Evolutionary conservation across 2,888 invertebrate species (phyloP).

Genomic region (Hirtodrosophila duncani): DNA sequence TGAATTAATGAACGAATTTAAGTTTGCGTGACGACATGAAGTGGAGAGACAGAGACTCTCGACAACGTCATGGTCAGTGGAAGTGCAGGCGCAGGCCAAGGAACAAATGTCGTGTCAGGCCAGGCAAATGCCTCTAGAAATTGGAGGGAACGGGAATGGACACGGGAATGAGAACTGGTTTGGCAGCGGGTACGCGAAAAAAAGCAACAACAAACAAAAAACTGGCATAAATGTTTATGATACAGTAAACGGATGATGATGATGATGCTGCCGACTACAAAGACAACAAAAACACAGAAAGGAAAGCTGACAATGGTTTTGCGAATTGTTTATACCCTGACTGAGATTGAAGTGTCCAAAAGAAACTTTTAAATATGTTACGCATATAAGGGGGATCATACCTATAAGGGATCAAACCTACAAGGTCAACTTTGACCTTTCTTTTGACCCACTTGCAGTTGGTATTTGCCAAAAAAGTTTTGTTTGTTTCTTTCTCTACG

Average conservation of each 20-base stretch:
- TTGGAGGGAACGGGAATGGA: constrained; percentile 29
- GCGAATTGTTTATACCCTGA: too few species aligned
- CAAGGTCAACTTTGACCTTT: too few species aligned
- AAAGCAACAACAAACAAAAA: constrained; percentile 27
- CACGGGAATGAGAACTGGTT: constrained; percentile 63
- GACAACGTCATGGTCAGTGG: constrained; percentile 30
- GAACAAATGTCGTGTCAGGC: constrained; percentile 70
- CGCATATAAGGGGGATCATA: too few species aligned
- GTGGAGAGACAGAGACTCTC: constrained; percentile 29
- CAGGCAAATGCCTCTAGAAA: constrained; percentile 60
- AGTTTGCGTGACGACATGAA: constrained; percentile 71
- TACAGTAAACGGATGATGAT: constrained; percentile 62
- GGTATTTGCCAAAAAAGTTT: too few species aligned
- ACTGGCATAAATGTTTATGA: constrained; percentile 68
- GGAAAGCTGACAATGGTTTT: too few species aligned
- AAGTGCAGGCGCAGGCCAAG: constrained; percentile 34
- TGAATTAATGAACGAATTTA: constrained; percentile 69
- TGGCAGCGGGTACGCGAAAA: constrained; percentile 30
- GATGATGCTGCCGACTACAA: constrained; percentile 20
- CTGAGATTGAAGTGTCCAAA: too few species aligned
- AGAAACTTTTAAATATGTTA: too few species aligned
- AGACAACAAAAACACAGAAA: constrained; percentile 31
- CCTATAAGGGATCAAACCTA: too few species aligned
- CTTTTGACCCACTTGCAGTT: too few species aligned
- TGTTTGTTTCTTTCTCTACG: too few species aligned